Evolutionary conservation across 2,888 invertebrate genomes (phyloP), one percentile per base, ranked within the genome.

Genomic region (Drosophila fulvimacula): DNA sequence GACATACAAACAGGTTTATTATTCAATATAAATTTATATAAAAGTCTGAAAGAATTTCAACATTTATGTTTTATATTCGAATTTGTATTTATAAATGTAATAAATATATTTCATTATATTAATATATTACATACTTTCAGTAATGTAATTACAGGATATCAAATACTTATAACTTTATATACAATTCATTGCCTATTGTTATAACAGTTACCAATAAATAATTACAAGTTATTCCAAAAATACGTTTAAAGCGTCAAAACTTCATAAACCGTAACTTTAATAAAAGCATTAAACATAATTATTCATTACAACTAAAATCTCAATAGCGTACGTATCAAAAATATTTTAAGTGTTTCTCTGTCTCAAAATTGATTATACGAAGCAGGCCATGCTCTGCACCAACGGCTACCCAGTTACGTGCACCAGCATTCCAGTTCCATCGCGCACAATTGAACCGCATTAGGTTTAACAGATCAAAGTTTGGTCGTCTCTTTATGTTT

Each of bases 341-440:
- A 44, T 24, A 24, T n/a, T 32, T 27, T 41, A 69, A 76, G 57
- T 71, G 66, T 56, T 69, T 66, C 0, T 79, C 66, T 19, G 60
- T 53, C 10, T 69, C 32, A 36, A 84, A 90, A 42, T 82, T 64
- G 3, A 90, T 32, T 17, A 92, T 76, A 13, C 92, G 86, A 17
- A 92, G 17, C 30, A 93, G 77, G 19, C 92, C 92, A 67, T 91
- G 91, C 63, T 92, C 91, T 55, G 91, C 91, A 11, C 92, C 92
- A 19, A 85, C 64, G 11, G 92, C 92, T 49, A 90, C 61, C 66
- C 91, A 85, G 32, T 79, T 61, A 9, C 76, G 65, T 5, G 79
- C 83, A 3, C 69, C 59, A 32, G 49, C 30, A 74, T 93, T 93
- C 46, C 82, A 77, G 79, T 93, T 92, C 65, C 86, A 92, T 21